A percentile compares a stretch with the other conserved stretches of the same genome.
Evolutionary conservation across 2,888 invertebrate genomes (phyloP).

Genomic region (Antitype chi): DNA sequence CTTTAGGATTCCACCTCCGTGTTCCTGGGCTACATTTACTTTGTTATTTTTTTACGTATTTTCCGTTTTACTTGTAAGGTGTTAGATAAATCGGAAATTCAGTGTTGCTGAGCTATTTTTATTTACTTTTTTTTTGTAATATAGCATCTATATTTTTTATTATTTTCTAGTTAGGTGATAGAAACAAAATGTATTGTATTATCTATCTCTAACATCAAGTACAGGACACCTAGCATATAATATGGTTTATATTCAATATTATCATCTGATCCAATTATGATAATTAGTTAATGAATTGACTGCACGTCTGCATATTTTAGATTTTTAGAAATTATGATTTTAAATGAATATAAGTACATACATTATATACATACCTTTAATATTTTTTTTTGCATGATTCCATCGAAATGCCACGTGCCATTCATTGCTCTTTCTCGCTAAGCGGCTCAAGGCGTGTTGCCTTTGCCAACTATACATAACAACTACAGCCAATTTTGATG

Average conservation of each 20-base stretch:
- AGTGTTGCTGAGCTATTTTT: constrained; percentile 84
- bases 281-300: constrained; percentile 68
- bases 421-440: constrained; percentile 63
- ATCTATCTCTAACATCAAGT: constrained; percentile 74
- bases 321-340: constrained; percentile 66
- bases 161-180: constrained; percentile 82
- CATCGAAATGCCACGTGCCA: constrained; percentile 74
- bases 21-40: constrained; percentile 81
- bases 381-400: constrained; percentile 63
- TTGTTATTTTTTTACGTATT: constrained; percentile 67
- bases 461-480: constrained; percentile 46
- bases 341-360: constrained; percentile 69
- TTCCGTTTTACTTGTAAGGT: constrained; percentile 74
- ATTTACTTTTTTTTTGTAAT: constrained; percentile 84
- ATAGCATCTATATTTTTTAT: constrained; percentile 86
- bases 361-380: constrained; percentile 58
- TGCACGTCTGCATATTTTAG: constrained; percentile 68
- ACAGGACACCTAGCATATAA: constrained; percentile 75
- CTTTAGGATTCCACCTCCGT: constrained; percentile 84
- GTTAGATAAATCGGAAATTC: constrained; percentile 79
- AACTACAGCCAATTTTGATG: constrained; percentile 42
- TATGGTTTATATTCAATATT: constrained; percentile 72
- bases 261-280: constrained; percentile 71
- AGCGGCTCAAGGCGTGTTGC: constrained; percentile 50
- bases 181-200: constrained; percentile 74